phyloP scores from a whole-genome alignment of 2,797 vertebrate species.

The Micromesistius poutassou region DNA sequence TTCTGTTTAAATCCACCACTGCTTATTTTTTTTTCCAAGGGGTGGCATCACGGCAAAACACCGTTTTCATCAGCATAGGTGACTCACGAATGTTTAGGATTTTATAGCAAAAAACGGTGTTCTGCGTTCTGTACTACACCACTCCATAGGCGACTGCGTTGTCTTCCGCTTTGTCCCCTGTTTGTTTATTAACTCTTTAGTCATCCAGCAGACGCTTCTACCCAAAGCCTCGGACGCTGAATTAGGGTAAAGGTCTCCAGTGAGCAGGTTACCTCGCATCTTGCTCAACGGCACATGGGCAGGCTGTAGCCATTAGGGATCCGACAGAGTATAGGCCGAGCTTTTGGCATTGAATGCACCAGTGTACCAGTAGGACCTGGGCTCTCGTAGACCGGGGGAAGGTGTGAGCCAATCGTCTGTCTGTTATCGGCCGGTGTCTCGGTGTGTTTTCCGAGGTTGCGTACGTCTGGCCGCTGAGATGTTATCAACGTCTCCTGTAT shows the following conservation, averaged over 20 bases:
- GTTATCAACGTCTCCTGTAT: constrained; percentile 52
- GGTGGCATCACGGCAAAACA: too few relatives aligned
- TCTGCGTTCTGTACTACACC: too few relatives aligned
- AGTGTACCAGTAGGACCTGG: neutral
- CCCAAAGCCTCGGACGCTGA: neutral
- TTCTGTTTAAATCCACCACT: too few relatives aligned
- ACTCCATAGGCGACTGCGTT: neutral
- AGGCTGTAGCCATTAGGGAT: neutral
- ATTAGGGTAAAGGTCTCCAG: neutral
- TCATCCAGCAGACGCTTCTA: neutral
- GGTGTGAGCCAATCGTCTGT: neutral
- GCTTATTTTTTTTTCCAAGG: too few relatives aligned
- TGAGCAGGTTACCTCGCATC: neutral
- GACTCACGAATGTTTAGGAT: too few relatives aligned
- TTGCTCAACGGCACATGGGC: neutral
- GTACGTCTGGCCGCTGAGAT: constrained; percentile 52
- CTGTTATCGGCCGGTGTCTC: constrained; percentile 16
- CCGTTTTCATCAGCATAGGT: too few relatives aligned
- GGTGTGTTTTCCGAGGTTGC: constrained; percentile 48
- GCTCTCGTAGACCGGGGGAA: neutral
- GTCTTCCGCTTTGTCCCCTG: neutral
- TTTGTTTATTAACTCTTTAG: neutral
- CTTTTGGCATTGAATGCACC: neutral
- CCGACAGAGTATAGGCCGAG: neutral
- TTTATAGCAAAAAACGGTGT: too few relatives aligned